Evolutionary conservation across 2,113 vertebrate species (phyloP).

Genomic region (Brienomyrus longianalis): DNA sequence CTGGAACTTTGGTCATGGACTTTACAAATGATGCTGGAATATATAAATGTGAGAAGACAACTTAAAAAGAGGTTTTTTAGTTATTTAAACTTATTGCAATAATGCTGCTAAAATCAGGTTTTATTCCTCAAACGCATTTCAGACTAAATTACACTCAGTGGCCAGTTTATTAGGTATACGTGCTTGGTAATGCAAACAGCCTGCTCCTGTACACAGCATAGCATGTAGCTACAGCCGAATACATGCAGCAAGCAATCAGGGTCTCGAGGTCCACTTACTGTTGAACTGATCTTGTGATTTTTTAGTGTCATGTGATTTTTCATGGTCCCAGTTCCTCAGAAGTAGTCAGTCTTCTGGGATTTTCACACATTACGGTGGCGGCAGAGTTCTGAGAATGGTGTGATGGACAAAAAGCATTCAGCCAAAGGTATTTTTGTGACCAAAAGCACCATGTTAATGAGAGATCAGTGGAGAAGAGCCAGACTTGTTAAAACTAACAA

Average conservation of each 20-base stretch:
- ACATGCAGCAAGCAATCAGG: not conserved
- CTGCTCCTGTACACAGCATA: not conserved
- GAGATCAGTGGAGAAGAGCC: not conserved
- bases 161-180: not conserved
- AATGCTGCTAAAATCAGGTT: not conserved
- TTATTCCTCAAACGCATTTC: not conserved
- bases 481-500: not conserved
- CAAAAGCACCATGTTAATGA: not conserved
- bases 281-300: not conserved
- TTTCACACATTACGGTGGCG: not conserved
- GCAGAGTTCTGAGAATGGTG: not conserved
- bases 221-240: not conserved
- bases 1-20: not conserved
- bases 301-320: not conserved
- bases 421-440: not conserved
- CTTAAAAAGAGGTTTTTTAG: not conserved
- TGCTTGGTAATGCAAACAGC: not conserved
- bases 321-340: not conserved
- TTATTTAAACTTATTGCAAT: not conserved
- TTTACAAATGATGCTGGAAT: not conserved
- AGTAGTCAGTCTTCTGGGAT: not conserved
- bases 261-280: not conserved
- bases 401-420: not conserved
- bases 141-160: not conserved
- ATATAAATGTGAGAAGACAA: not conserved